These are phyloP conservation scores for Pycnonotus jocosus DNA, from an alignment of 2,113 vertebrate genomes.

Conservation along the genomic window DNA sequence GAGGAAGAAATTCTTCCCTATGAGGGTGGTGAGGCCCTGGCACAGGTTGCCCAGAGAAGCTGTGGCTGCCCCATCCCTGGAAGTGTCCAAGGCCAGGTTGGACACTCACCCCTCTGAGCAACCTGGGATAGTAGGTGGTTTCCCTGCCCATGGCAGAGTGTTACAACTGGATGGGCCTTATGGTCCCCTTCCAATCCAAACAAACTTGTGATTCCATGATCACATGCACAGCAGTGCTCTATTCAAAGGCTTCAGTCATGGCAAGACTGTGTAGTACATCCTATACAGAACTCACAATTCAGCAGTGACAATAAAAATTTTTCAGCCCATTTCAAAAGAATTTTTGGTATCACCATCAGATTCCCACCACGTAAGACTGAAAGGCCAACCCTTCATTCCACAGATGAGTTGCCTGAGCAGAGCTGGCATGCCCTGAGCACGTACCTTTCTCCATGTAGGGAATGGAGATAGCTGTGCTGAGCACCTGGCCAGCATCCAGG, in stretches of 20 bases:
- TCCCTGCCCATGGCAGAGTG: background rate
- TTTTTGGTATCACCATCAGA: background rate
- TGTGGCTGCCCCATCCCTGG: background rate
- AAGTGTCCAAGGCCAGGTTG: background rate
- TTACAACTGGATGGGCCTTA: background rate
- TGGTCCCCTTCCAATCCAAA: background rate
- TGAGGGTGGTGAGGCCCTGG: background rate
- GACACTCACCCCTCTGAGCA: background rate
- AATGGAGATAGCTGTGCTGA: slow-evolving; percentile 79
- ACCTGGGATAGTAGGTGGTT: fast-evolving
- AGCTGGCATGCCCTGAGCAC: background rate
- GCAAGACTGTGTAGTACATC: background rate
- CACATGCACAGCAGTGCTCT: background rate
- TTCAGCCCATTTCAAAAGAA: background rate
- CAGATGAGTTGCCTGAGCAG: background rate
- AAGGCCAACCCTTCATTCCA: background rate
- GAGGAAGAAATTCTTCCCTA: background rate
- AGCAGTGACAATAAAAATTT: background rate
- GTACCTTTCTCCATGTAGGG: slow-evolving; percentile 79
- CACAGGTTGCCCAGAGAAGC: background rate
- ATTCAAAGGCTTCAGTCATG: background rate
- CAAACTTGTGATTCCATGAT: background rate
- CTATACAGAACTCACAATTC: background rate
- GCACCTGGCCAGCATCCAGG: slow-evolving; percentile 39
- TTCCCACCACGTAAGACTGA: background rate